Percentiles rank a stretch among this genome's conserved stretches.
Conservation (phyloP, 2,797 vertebrate genomes). For the Myripristis jacobus region DNA sequence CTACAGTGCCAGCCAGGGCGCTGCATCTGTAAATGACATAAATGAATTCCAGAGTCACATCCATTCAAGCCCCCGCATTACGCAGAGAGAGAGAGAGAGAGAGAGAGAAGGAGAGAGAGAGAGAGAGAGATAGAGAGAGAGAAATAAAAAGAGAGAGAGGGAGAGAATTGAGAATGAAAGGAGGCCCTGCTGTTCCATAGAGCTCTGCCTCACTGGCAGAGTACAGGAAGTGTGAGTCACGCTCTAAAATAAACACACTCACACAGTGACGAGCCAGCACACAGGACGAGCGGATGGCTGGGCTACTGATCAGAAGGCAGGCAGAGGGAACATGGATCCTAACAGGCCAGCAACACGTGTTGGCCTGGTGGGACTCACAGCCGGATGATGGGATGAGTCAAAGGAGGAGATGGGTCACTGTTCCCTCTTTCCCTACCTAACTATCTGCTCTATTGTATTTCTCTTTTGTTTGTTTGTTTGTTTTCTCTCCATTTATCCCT, state of each 20-base stretch:
- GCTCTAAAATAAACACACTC: constrained; percentile 80
- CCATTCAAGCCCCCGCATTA: constrained; percentile 76
- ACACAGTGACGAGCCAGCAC: constrained; percentile 64
- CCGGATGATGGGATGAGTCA: constrained; percentile 51
- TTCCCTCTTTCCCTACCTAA: constrained; percentile 27
- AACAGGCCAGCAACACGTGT: constrained; percentile 64
- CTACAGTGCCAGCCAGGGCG: constrained; percentile 37
- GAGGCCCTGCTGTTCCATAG: constrained; percentile 80
- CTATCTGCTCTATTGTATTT: constrained; percentile 6
- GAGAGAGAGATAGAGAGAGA: constrained; percentile 15
- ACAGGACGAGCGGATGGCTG: constrained; percentile 62
- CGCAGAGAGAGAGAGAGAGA: constrained; percentile 54
- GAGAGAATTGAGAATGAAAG: constrained; percentile 80
- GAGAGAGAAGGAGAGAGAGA: constrained; percentile 34
- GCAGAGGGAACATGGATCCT: constrained; percentile 54
- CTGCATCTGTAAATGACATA: constrained; percentile 58
- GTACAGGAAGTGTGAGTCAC: constrained; percentile 83
- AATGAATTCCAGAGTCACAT: constrained; percentile 71
- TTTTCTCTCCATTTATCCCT: not conserved
- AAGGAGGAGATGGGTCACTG: constrained; percentile 28
- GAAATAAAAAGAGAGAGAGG: constrained; percentile 66
- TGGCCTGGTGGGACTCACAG: constrained; percentile 56
- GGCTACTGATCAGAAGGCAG: constrained; percentile 66
- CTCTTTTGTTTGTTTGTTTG: not conserved
- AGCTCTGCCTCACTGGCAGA: constrained; percentile 75